phyloP scores from a whole-genome alignment of 2,888 invertebrate genomes.

The Torymus auratus region DNA sequence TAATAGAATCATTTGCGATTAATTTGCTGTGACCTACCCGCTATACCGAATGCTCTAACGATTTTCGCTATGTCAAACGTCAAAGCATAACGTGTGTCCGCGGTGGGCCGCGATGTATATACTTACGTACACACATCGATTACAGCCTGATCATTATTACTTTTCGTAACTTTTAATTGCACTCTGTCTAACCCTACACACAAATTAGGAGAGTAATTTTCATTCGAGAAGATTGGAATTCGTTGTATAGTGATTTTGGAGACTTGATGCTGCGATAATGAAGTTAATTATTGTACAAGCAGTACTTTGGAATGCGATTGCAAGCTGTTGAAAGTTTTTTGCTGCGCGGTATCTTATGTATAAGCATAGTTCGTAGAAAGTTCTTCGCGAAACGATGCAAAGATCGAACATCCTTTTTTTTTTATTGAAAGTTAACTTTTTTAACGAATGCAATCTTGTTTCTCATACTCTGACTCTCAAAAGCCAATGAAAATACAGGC shows the following conservation, averaged over 20 bases:
- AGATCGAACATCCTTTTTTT: conserved; percentile 14
- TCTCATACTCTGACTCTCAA: too few relatives aligned
- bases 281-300: too few relatives aligned
- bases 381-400: background rate
- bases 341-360: background rate
- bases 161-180: too few relatives aligned
- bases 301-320: too few relatives aligned
- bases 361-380: background rate
- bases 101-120: background rate
- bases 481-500: too few relatives aligned
- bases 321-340: too few relatives aligned
- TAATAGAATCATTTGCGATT: conserved; percentile 35
- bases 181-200: too few relatives aligned
- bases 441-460: conserved; percentile 13
- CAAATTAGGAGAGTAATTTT: too few relatives aligned
- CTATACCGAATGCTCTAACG: background rate
- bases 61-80: conserved; percentile 8
- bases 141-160: background rate
- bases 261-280: too few relatives aligned
- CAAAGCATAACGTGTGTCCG: background rate
- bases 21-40: background rate
- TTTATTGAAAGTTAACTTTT: conserved; percentile 20
- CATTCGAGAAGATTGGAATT: too few relatives aligned
- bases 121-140: background rate
- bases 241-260: too few relatives aligned